Evolutionary conservation across 2,797 vertebrate species (phyloP).

Genomic region (Nasua narica): DNA sequence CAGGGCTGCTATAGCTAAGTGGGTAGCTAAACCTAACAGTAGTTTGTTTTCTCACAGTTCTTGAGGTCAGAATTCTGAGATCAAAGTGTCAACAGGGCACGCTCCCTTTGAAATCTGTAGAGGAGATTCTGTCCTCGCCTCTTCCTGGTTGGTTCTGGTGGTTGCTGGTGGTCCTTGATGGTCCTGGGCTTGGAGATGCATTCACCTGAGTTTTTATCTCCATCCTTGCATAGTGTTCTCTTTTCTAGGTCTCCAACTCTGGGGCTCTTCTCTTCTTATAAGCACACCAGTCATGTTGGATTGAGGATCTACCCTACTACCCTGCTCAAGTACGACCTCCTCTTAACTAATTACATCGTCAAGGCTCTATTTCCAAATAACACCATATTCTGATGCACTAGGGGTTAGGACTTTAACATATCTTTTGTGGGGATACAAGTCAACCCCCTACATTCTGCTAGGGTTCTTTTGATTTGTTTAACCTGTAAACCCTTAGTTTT

Average conservation of each 20-base stretch:
- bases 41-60: background rate
- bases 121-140: background rate
- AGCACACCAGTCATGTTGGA: background rate
- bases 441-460: background rate
- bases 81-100: background rate
- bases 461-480: background rate
- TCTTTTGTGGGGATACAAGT: background rate
- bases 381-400: background rate
- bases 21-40: background rate
- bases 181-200: background rate
- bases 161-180: background rate
- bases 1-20: background rate
- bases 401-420: background rate
- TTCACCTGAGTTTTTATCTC: background rate
- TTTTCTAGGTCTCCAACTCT: background rate
- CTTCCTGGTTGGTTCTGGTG: background rate
- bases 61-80: background rate
- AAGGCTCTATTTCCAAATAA: background rate
- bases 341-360: background rate
- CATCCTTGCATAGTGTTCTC: background rate
- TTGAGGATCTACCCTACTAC: background rate
- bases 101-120: background rate
- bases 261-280: background rate
- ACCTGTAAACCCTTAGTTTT: background rate
- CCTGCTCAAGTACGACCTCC: background rate